A percentile compares a stretch with the other conserved stretches of the same genome.
These are phyloP conservation scores for Zeugodacus cucurbitae DNA, from an alignment of 1,140 invertebrate genomes.

Conservation along the genomic window DNA sequence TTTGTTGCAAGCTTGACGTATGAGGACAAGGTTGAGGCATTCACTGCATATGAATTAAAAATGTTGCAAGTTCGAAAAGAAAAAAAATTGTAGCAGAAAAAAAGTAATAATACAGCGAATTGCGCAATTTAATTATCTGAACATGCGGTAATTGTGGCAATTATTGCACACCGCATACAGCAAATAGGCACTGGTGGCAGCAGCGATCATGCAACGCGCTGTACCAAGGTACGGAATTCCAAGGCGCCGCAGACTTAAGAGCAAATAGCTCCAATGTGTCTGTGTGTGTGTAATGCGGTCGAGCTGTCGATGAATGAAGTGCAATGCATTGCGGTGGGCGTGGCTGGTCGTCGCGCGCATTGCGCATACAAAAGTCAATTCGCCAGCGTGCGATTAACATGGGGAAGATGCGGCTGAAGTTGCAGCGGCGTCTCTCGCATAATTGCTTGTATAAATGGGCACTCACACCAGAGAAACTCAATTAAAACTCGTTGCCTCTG, in stretches of 20 bases:
- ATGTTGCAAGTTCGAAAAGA: background rate
- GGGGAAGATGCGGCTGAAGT: background rate
- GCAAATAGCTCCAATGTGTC: background rate
- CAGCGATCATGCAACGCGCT: background rate
- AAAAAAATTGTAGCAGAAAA: no score
- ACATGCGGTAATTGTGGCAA: constrained; percentile 33
- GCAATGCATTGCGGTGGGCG: background rate
- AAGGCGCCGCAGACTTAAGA: background rate
- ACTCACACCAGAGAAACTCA: background rate
- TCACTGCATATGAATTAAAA: constrained; percentile 3
- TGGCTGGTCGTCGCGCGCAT: background rate
- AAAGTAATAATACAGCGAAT: background rate
- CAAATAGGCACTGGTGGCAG: background rate
- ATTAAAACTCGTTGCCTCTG: background rate
- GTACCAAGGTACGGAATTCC: background rate
- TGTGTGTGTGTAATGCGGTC: no score
- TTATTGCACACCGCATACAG: constrained; percentile 11
- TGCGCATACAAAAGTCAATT: background rate
- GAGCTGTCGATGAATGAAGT: background rate
- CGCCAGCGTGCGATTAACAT: background rate
- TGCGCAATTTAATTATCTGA: constrained; percentile 30
- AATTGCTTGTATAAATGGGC: background rate
- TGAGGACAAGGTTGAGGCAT: background rate
- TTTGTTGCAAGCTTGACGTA: background rate
- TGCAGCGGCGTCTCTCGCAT: background rate